Percentiles rank a stretch among this genome's conserved stretches.
phyloP scores from a whole-genome alignment of 2,113 vertebrate species.

The Condylura cristata region DNA sequence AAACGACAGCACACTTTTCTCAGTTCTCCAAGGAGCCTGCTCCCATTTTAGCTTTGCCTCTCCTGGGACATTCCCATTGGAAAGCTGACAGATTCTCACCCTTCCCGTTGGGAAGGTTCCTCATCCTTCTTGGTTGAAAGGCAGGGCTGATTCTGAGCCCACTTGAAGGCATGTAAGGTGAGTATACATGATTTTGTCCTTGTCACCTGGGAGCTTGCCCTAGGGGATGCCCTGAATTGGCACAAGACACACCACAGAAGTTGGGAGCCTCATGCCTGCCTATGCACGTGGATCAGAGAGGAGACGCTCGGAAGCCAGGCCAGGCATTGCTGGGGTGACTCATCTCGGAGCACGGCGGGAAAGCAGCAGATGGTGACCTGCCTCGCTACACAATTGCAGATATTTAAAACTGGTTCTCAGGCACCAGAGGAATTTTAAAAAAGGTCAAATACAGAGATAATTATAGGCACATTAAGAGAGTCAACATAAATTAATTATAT shows the following conservation, averaged over 20 bases:
- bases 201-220: constrained; percentile 55
- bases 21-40: constrained; percentile 57
- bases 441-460: constrained; percentile 65
- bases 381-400: background rate
- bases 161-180: background rate
- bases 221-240: constrained; percentile 33
- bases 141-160: background rate
- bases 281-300: background rate
- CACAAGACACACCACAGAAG: background rate
- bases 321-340: constrained; percentile 6
- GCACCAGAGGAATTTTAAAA: constrained; percentile 30
- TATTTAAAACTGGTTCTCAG: constrained; percentile 55
- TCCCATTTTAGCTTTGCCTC: background rate
- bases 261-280: background rate
- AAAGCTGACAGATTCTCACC: background rate
- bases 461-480: constrained; percentile 38
- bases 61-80: background rate
- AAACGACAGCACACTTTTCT: constrained; percentile 42
- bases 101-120: background rate
- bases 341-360: background rate
- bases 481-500: background rate
- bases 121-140: background rate
- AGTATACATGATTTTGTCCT: constrained; percentile 38
- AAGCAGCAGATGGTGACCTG: constrained; percentile 64
- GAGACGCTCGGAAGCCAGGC: background rate